Evolutionary conservation across 2,113 vertebrate genomes (phyloP).

Genomic region (Pithys albifrons): DNA sequence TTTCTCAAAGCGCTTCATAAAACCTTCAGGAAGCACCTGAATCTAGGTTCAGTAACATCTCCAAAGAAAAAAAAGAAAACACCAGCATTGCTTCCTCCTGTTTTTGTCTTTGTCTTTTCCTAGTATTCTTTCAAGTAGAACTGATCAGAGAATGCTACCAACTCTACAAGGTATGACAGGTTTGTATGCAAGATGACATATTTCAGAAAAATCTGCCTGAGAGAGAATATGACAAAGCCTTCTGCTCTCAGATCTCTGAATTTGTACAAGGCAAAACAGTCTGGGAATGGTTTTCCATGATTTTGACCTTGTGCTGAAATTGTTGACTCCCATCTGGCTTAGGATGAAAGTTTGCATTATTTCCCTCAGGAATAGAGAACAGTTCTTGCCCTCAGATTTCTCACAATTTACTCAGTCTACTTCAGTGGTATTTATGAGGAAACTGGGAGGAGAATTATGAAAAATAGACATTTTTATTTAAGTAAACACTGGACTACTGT

Average conservation of each 20-base stretch:
- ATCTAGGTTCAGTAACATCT: background rate
- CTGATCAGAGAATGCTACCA: background rate
- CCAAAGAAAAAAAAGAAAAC: background rate
- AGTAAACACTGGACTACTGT: background rate
- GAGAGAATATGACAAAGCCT: background rate
- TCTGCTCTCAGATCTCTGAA: background rate
- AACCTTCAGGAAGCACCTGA: background rate
- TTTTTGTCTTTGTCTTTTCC: background rate
- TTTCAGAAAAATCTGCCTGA: background rate
- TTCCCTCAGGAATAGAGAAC: background rate
- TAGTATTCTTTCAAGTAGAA: background rate
- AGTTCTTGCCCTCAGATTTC: background rate
- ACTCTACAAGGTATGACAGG: background rate
- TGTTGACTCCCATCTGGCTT: background rate
- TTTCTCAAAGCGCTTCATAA: background rate
- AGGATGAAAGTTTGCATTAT: background rate
- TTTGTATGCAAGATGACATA: background rate
- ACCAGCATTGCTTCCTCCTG: background rate
- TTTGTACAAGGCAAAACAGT: background rate
- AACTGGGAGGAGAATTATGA: background rate
- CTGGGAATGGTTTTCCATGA: background rate
- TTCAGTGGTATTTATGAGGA: background rate
- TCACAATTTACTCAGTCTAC: background rate
- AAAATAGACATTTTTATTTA: background rate
- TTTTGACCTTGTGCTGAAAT: background rate